These are phyloP conservation scores for Syrista parreyssii DNA, from an alignment of 2,888 invertebrate species.

Conservation along the genomic window DNA sequence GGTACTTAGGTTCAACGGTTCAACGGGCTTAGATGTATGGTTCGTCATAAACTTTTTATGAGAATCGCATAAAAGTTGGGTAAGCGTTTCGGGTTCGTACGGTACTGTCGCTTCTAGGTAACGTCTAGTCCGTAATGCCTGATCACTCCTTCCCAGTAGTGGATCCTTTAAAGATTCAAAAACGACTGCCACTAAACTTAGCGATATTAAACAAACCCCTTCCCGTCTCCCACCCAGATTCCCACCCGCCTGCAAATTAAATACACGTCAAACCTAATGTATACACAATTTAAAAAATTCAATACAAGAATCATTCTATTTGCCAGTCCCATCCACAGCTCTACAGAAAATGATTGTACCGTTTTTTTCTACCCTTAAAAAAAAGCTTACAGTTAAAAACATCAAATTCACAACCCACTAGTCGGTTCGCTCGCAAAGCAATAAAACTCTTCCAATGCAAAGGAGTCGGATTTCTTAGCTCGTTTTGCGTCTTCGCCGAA, in stretches of 20 bases:
- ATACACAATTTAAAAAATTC: neutral
- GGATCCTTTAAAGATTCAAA: slow-evolving; percentile 18
- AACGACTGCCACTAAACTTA: slow-evolving; percentile 17
- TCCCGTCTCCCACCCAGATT: neutral
- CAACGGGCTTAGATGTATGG: slow-evolving; percentile 19
- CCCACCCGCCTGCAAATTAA: neutral
- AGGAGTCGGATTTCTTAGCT: neutral
- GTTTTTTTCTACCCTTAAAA: neutral
- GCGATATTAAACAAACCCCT: slow-evolving; percentile 15
- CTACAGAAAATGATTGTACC: neutral
- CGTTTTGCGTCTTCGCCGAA: slow-evolving; percentile 23
- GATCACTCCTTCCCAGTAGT: slow-evolving; percentile 9
- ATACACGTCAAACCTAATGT: neutral
- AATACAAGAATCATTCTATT: neutral
- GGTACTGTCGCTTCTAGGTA: neutral
- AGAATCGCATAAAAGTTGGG: slow-evolving; percentile 50
- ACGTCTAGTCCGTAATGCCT: neutral
- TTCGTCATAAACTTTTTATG: slow-evolving; percentile 56
- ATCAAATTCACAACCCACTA: neutral
- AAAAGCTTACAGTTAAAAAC: neutral
- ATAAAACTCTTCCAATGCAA: neutral
- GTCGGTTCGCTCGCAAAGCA: neutral
- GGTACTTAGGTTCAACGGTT: neutral
- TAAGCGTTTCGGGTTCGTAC: slow-evolving; percentile 3
- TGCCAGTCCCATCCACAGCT: neutral